Evolutionary conservation across 2,888 invertebrate genomes (phyloP).

Genomic region (Plagodis dolabraria): DNA sequence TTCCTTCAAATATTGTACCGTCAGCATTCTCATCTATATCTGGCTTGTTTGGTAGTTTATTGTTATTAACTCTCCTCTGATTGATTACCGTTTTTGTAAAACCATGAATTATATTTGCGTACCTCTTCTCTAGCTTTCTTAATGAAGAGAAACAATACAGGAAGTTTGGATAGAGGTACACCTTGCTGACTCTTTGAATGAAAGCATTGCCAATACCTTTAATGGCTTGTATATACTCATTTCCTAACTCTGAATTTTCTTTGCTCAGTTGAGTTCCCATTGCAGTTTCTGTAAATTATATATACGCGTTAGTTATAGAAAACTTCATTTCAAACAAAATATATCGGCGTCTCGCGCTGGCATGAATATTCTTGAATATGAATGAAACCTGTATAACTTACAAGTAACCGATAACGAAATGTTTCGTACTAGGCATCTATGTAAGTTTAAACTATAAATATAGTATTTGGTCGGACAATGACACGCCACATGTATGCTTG

Average conservation of each 20-base stretch:
- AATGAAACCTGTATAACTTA: too few species aligned
- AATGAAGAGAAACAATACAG: background rate
- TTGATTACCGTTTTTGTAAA: background rate
- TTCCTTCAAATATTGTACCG: background rate
- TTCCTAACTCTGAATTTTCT: constrained; percentile 45
- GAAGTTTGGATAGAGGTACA: background rate
- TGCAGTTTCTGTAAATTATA: constrained; percentile 82
- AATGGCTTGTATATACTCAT: background rate
- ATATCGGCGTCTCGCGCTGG: too few species aligned
- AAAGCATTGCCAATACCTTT: background rate
- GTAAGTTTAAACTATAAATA: too few species aligned
- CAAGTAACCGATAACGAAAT: too few species aligned
- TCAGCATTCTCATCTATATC: background rate
- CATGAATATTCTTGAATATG: too few species aligned
- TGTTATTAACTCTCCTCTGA: background rate
- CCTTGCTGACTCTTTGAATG: background rate
- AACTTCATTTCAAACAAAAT: too few species aligned
- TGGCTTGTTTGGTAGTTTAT: background rate
- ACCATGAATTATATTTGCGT: background rate
- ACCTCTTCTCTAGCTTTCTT: background rate
- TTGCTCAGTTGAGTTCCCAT: constrained; percentile 87
- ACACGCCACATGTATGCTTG: too few species aligned
- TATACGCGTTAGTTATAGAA: too few species aligned
- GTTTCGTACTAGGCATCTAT: too few species aligned
- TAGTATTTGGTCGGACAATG: too few species aligned